Conservation (phyloP, 2,797 vertebrate genomes). For the Poeciliopsis paucimaculata region DNA sequence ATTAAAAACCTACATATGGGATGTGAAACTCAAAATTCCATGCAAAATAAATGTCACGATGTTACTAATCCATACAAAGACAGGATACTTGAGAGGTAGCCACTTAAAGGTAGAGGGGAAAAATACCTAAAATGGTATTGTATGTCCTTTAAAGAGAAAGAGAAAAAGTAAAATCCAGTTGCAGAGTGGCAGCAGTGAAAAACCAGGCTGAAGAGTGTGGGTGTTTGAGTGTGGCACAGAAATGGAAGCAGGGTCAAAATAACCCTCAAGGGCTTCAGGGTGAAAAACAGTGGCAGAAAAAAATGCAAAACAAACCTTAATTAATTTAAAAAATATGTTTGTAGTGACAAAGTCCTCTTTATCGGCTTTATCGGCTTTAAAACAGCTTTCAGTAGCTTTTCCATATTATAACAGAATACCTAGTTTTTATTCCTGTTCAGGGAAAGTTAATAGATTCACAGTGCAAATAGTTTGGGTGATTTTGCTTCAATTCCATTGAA, state of each 20-base stretch:
- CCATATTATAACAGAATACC: slow-evolving; percentile 12
- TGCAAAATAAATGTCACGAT: not conserved
- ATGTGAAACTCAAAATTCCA: not conserved
- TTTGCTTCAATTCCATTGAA: slow-evolving; percentile 20
- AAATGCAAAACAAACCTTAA: slow-evolving; percentile 30
- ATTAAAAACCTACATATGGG: too few relatives aligned
- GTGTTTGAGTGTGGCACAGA: slow-evolving; percentile 50
- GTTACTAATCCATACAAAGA: slow-evolving; percentile 1
- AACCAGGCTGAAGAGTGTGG: slow-evolving; percentile 44
- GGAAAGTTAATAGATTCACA: slow-evolving; percentile 30
- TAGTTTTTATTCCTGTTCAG: not conserved
- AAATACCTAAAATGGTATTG: slow-evolving; percentile 12
- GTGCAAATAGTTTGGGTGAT: slow-evolving; percentile 8
- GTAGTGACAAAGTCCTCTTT: slow-evolving; percentile 26
- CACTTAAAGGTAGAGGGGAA: slow-evolving; percentile 34
- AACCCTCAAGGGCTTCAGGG: slow-evolving; percentile 23
- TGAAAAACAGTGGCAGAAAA: not conserved
- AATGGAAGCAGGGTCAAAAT: slow-evolving; percentile 34
- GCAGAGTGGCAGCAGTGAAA: slow-evolving; percentile 31
- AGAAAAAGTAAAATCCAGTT: slow-evolving; percentile 21
- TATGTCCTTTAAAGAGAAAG: slow-evolving; percentile 32
- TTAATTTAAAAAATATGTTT: slow-evolving; percentile 22
- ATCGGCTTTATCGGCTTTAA: not conserved
- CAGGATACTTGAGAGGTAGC: slow-evolving; percentile 31
- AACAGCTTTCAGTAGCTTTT: not conserved